These are phyloP conservation scores for Parazoanthus atlanticus DNA, from an alignment of 92 coral and sea anemone species.

Conservation along the genomic window DNA sequence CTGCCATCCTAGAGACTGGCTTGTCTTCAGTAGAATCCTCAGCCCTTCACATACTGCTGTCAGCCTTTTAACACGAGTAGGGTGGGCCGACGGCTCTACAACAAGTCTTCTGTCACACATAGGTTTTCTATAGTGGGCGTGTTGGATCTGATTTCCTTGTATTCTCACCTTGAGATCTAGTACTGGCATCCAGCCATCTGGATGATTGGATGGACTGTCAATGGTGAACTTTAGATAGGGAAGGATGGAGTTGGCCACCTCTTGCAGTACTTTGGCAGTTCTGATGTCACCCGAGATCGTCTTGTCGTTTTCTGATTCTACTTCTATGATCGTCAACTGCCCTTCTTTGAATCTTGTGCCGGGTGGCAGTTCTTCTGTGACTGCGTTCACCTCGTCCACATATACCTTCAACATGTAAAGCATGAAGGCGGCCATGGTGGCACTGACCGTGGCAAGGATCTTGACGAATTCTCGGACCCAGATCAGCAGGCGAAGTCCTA, in stretches of 20 bases:
- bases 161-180: slow-evolving; percentile 9
- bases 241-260: slow-evolving; percentile 2
- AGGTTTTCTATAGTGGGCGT: slow-evolving; percentile 8
- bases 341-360: background rate
- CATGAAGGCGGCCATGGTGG: background rate
- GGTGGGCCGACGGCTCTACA: slow-evolving; percentile 9
- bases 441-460: background rate
- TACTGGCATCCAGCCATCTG: slow-evolving; percentile 27
- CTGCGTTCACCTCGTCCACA: background rate
- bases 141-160: slow-evolving; percentile 4
- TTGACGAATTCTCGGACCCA: background rate
- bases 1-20: background rate
- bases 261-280: slow-evolving; percentile 13
- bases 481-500: background rate
- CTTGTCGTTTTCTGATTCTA: background rate
- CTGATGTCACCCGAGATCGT: background rate
- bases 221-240: slow-evolving; percentile 14
- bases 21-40: slow-evolving; percentile 7
- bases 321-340: background rate
- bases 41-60: background rate
- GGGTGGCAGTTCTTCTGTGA: background rate
- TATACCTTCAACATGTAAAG: background rate
- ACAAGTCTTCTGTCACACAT: background rate
- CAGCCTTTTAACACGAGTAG: slow-evolving; percentile 17
- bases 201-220: slow-evolving; percentile 4